Evolutionary conservation across 2,888 invertebrate species (phyloP), one percentile per base, ranked within the genome.

Genomic region (Stenoptilia bipunctidactyla): DNA sequence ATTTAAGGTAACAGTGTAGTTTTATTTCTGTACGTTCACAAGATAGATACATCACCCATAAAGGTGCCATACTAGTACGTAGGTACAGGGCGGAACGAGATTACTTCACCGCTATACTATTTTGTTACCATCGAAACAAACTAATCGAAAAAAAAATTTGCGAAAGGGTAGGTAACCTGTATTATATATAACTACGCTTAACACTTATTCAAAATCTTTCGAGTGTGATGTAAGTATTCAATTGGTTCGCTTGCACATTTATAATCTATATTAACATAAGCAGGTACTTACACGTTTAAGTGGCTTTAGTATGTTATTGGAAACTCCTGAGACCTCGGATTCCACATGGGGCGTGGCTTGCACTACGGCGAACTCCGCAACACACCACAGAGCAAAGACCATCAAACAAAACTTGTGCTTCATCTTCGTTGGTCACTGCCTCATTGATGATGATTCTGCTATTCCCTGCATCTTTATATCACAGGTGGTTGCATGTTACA

Each of bases 341-440:
- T 34, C 46, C n/a, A 45, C 40, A 2, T 49, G 50, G 15, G 56
- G 47, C 2, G 55, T 39, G 10, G 57, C 56, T 37, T 55, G 48
- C 10, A 49, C 53, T 15, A 45, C 40, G 38, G 51, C 53, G 25
- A 46, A 47, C 38, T 49, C 52, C 38, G 58, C 43, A 40, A 47
- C 52, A 3, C 65, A 40, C 46, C 47, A 62, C 40, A 59, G 43
- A 41, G 58, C 56, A 55, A 75, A 56, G 48, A 68, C 60, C 49
- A 58, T 45, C 42, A 71, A 64, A 62, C 50, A 62, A 56, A 63
- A 57, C 50, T 49, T 49, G 41, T 53, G 59, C 57, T 66, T 73
- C 79, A 77, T 79, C 65, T 61, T 75, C 42, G 52, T 58, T 56
- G 56, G 50, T 53, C 55, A 56, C 58, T 59, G 50, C 55, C 59